Percentiles rank a stretch among this genome's conserved stretches.
Conservation (phyloP, 2,888 invertebrate genomes). For the Agrypnus murinus region DNA sequence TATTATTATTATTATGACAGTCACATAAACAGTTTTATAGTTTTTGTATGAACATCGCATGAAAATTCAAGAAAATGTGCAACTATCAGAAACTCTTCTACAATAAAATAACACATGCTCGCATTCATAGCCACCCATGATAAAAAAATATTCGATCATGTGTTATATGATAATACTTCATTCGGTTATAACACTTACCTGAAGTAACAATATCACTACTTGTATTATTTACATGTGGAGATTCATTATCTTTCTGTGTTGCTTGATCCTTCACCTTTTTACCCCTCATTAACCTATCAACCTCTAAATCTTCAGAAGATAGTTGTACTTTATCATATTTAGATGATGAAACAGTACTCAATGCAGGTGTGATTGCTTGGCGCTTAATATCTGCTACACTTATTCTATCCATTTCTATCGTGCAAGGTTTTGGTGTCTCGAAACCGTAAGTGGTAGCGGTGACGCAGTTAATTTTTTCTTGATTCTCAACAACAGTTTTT, state of each 20-base stretch:
- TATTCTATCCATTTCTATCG: background rate
- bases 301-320: slow-evolving; percentile 40
- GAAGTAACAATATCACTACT: too few relatives aligned
- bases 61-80: too few relatives aligned
- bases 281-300: slow-evolving; percentile 37
- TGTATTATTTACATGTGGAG: too few relatives aligned
- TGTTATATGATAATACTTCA: too few relatives aligned
- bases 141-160: too few relatives aligned
- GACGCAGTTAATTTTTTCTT: background rate
- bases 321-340: background rate
- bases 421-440: background rate
- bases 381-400: background rate
- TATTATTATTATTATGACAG: too few relatives aligned
- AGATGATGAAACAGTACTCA: background rate
- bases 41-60: too few relatives aligned
- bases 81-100: too few relatives aligned
- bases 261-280: slow-evolving; percentile 14
- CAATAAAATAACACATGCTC: too few relatives aligned
- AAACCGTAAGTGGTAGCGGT: background rate
- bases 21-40: too few relatives aligned
- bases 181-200: too few relatives aligned
- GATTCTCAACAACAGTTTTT: background rate
- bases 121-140: too few relatives aligned
- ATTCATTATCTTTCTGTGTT: slow-evolving; percentile 5
- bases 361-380: background rate